These are phyloP conservation scores for Trigoniulus corallinus DNA, from an alignment of 1,140 invertebrate species.

Conservation along the genomic window DNA sequence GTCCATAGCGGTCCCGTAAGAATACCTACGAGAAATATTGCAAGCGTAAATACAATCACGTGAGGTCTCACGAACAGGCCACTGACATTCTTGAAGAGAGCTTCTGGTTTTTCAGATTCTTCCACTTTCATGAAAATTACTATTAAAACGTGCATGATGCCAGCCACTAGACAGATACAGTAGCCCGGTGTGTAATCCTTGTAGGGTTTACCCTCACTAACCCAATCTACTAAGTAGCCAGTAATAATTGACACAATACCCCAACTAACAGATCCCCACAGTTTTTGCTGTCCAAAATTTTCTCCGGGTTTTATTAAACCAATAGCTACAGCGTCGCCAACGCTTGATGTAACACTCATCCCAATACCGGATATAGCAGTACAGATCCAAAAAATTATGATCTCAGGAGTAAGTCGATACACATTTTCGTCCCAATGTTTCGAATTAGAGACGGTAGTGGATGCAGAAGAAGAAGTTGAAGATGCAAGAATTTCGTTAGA, in stretches of 20 bases:
- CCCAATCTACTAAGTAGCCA: constrained; percentile 53
- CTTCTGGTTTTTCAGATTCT: background rate
- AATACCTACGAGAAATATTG: constrained; percentile 7
- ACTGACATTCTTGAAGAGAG: background rate
- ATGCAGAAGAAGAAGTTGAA: background rate
- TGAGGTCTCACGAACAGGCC: background rate
- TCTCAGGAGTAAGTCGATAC: background rate
- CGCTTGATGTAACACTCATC: background rate
- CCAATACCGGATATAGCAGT: constrained; percentile 2
- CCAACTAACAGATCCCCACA: constrained; percentile 66
- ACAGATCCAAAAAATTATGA: background rate
- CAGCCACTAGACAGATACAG: constrained; percentile 47
- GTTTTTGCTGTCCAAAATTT: constrained; percentile 35
- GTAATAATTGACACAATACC: constrained; percentile 45
- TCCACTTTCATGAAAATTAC: constrained; percentile 29
- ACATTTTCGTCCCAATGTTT: too few species aligned
- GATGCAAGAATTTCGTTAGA: too few species aligned
- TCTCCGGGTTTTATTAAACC: background rate
- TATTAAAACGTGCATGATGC: constrained; percentile 47
- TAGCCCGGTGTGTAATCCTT: constrained; percentile 65
- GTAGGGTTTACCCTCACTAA: constrained; percentile 37
- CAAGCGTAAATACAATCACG: background rate
- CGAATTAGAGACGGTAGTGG: background rate
- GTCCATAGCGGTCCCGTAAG: constrained; percentile 9
- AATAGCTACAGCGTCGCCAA: constrained; percentile 7